phyloP scores from a whole-genome alignment of 2,888 invertebrate species.

The Pasiphila rectangulata region DNA sequence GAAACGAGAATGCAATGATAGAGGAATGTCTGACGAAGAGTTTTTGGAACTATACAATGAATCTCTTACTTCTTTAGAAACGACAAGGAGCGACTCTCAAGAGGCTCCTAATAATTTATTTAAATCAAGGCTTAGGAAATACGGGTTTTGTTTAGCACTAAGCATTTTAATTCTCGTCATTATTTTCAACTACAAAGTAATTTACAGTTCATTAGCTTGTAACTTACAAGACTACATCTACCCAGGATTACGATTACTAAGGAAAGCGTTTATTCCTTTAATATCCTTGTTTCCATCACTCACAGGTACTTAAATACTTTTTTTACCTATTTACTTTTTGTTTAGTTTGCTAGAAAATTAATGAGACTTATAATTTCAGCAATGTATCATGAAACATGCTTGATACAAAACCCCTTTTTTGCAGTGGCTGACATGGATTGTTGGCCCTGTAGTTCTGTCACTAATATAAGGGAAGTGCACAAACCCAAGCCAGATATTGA shows the following conservation, averaged over 20 bases:
- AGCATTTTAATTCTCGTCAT: conserved; percentile 40
- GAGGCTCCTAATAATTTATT: no score
- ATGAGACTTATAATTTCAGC: conserved; percentile 70
- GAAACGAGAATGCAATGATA: conserved; percentile 78
- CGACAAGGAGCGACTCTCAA: background rate
- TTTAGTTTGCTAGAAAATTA: background rate
- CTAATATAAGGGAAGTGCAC: conserved; percentile 84
- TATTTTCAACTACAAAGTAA: conserved; percentile 79
- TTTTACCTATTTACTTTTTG: background rate
- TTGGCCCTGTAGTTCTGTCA: conserved; percentile 88
- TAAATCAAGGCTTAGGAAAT: conserved; percentile 11
- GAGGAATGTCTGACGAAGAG: conserved; percentile 82
- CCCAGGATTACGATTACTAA: conserved; percentile 87
- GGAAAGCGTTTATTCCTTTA: conserved; percentile 88
- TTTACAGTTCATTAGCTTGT: conserved; percentile 84
- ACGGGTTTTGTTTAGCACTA: conserved; percentile 20
- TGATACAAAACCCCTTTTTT: conserved; percentile 91
- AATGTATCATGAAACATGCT: conserved; percentile 91
- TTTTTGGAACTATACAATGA: conserved; percentile 81
- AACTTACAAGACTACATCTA: conserved; percentile 90
- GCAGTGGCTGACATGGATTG: conserved; percentile 91
- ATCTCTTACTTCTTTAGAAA: conserved; percentile 63
- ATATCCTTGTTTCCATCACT: conserved; percentile 86
- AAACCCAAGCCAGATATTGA: conserved; percentile 66
- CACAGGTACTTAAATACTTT: conserved; percentile 77